These are phyloP conservation scores for Apeira syringaria DNA, from an alignment of 2,888 invertebrate genomes.

Conservation along the genomic window DNA sequence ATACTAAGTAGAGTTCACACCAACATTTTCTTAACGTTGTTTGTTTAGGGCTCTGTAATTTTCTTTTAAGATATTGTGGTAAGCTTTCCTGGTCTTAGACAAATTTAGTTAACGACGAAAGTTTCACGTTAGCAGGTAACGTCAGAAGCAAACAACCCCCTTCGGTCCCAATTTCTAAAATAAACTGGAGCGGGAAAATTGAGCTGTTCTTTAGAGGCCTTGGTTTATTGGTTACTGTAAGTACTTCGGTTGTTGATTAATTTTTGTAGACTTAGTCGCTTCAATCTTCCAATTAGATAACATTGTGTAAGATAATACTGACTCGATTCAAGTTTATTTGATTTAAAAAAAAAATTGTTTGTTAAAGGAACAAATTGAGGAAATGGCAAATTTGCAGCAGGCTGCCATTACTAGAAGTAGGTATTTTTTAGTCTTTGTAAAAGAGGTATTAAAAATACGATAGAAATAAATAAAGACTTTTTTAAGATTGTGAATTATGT, in stretches of 20 bases:
- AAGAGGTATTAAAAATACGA: no score
- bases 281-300: constrained; percentile 13
- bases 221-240: constrained; percentile 19
- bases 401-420: no score
- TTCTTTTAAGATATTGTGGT: constrained; percentile 12
- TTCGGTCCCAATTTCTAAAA: constrained; percentile 25
- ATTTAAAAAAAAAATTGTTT: no score
- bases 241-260: constrained; percentile 22
- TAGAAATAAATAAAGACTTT: no score
- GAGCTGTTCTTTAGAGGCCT: neutral
- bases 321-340: constrained; percentile 1
- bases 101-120: constrained; percentile 22
- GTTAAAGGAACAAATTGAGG: no score
- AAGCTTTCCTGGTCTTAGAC: constrained; percentile 16
- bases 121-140: constrained; percentile 24
- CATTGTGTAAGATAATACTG: constrained; percentile 8
- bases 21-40: constrained; percentile 14
- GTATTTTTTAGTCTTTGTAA: no score
- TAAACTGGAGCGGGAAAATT: neutral
- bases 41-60: constrained; percentile 17
- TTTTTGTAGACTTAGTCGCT: constrained; percentile 10
- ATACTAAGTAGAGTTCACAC: no score
- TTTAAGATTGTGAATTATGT: no score
- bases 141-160: constrained; percentile 20
- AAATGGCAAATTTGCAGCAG: no score